These are phyloP conservation scores for Fistularia commersonii DNA, from an alignment of 2,797 vertebrate genomes.

Conservation along the genomic window DNA sequence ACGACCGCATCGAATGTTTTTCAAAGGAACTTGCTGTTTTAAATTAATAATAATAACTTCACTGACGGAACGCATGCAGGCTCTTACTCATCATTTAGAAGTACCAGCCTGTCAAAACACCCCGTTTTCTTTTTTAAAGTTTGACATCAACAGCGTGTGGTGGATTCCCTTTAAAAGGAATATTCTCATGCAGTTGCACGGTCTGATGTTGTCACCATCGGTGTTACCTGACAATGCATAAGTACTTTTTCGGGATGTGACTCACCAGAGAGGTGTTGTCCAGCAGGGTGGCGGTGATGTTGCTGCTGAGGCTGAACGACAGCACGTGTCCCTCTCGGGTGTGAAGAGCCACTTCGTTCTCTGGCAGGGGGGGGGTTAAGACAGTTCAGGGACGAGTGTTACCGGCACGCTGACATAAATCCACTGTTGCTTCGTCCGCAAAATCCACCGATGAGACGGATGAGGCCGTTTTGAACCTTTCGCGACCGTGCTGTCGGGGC, in stretches of 20 bases:
- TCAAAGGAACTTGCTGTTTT: too few relatives aligned
- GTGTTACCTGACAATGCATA: neutral
- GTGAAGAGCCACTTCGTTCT: constrained; percentile 72
- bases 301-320: constrained; percentile 70
- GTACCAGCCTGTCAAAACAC: too few relatives aligned
- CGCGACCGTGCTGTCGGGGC: neutral
- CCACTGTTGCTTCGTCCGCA: constrained; percentile 1
- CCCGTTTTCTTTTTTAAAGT: too few relatives aligned
- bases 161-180: too few relatives aligned
- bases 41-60: too few relatives aligned
- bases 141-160: too few relatives aligned
- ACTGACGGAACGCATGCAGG: too few relatives aligned
- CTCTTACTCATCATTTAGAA: too few relatives aligned
- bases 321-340: constrained; percentile 75
- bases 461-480: neutral
- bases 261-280: constrained; percentile 82
- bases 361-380: constrained; percentile 40
- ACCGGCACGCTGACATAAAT: constrained; percentile 1
- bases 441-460: constrained; percentile 6
- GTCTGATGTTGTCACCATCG: too few relatives aligned
- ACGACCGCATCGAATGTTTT: too few relatives aligned
- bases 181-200: too few relatives aligned
- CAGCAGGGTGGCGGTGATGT: constrained; percentile 70
- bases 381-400: constrained; percentile 5
- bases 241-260: constrained; percentile 13